Evolutionary conservation across 2,113 vertebrate species (phyloP), one percentile per base, ranked within the genome.

Genomic region (Trichechus manatus): DNA sequence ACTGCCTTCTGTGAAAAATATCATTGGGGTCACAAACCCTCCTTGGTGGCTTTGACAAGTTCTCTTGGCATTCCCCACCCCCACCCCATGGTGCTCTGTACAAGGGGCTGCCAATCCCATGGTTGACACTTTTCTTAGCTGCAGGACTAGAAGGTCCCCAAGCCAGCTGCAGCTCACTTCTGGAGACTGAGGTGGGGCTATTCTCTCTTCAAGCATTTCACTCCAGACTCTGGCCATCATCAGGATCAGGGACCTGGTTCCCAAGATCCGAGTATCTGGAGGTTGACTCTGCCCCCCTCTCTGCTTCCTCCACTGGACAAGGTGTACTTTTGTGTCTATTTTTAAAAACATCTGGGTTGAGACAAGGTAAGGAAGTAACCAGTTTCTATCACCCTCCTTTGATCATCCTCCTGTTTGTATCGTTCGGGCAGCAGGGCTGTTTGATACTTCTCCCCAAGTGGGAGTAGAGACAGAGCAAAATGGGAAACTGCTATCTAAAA

Each of bases 41-140:
- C 88, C 80, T 86, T 0, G 0, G 66, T 93, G 97, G 96, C 93
- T 97, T 97, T 96, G 83, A 95, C 59, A 33, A 74, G 91, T 78
- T 93, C 87, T 93, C 95, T 95, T 92, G 94, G 88, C 94, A 56
- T 36, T 36, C 36, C 91, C 91, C 11, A 50, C 59, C 47, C 59
- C 91, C 4, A 81, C 31, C 87, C 72, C 1, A 1, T 70, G 56
- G 0, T 0, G 42, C 59, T 82, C 85, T 92, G 74, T 64, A 80
- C 87, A 89, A 97, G 91, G 91, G 50, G n/a, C 20, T 68, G 74
- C 79, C 88, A 85, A 42, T 86, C 47, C 23, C 11, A 47, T 50
- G 81, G 17, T 63, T 87, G 70, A 61, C 22, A 70, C n/a, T 50
- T 87, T 80, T 63, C 88, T 96, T 59, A 47, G 88, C 75, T 81